phyloP scores from a whole-genome alignment of 37 sponge, comb jelly and placozoan species.

The Cladorhizidae sp. region DNA sequence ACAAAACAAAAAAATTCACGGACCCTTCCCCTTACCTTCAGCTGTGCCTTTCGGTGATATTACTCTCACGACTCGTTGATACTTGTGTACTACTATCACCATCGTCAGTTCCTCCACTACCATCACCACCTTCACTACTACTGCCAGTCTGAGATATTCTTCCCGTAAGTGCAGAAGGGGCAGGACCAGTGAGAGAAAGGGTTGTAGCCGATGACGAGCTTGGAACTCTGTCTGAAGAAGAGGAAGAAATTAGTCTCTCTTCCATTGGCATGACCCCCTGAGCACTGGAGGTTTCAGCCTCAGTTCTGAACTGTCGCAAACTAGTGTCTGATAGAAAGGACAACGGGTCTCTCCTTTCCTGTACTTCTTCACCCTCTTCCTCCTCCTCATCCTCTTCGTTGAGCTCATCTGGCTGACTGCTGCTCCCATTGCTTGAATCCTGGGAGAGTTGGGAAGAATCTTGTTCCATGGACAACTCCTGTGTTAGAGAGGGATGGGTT shows the following conservation, averaged over 20 bases:
- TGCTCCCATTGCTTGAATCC: constrained; percentile 47
- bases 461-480: background rate
- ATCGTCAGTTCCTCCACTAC: background rate
- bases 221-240: background rate
- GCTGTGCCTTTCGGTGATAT: too few relatives aligned
- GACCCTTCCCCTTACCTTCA: too few relatives aligned
- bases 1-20: too few relatives aligned
- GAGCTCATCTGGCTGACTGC: constrained; percentile 28
- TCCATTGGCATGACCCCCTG: background rate
- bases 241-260: background rate
- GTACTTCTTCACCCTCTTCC: background rate
- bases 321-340: background rate
- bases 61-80: too few relatives aligned
- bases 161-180: background rate
- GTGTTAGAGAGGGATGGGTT: background rate
- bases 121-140: background rate
- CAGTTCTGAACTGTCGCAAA: constrained; percentile 1
- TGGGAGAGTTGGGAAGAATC: constrained; percentile 25
- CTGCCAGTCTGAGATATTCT: background rate
- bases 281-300: background rate
- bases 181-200: background rate
- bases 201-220: too few relatives aligned
- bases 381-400: constrained; percentile 11
- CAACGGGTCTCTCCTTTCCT: background rate
- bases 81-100: background rate